phyloP scores from a whole-genome alignment of 2,888 invertebrate species.

The Pyralis farinalis region DNA sequence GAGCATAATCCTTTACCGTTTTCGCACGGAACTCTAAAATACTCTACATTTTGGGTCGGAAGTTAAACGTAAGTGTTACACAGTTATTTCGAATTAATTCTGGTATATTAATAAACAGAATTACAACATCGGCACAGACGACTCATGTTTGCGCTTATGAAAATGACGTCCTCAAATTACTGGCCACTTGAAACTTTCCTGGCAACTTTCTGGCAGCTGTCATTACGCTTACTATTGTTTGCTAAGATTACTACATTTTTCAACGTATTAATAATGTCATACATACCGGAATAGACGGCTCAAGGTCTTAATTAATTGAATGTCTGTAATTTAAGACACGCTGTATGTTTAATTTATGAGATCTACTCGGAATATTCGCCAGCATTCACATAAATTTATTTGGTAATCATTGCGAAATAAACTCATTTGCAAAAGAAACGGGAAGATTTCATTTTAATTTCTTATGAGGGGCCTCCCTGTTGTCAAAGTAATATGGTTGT shows the following conservation, averaged over 20 bases:
- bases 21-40: no score
- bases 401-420: no score
- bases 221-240: conserved; percentile 56
- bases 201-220: conserved; percentile 36
- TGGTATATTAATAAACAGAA: not conserved
- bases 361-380: no score
- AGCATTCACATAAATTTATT: no score
- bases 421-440: no score
- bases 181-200: conserved; percentile 51
- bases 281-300: not conserved
- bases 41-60: no score
- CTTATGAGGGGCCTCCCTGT: no score
- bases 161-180: conserved; percentile 12
- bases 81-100: not conserved
- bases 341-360: not conserved
- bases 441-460: no score
- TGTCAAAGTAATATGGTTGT: no score
- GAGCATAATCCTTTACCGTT: no score
- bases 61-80: no score
- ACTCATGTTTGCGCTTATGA: conserved; percentile 3
- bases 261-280: conserved; percentile 15
- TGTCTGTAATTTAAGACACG: not conserved
- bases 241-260: conserved; percentile 38
- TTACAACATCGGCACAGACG: conserved; percentile 1
- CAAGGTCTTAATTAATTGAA: conserved; percentile 2